Evolutionary conservation across 1,140 invertebrate genomes (phyloP).

Genomic region (Drosophila ambigua): DNA sequence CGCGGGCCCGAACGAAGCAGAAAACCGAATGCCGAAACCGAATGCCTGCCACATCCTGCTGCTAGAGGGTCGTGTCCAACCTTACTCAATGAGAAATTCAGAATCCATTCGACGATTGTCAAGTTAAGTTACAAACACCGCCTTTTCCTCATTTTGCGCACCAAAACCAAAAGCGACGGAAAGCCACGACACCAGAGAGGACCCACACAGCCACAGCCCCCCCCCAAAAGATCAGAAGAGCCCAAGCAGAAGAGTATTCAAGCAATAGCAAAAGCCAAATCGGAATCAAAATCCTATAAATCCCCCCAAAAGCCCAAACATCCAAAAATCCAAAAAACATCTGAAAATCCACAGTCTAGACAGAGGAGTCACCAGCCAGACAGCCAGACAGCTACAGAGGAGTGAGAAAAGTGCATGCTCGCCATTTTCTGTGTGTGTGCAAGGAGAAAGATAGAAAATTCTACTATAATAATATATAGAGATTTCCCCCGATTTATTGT

Average conservation of each 20-base stretch:
- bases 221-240: conserved; percentile 19
- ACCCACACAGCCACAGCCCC: conserved; percentile 42
- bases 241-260: conserved; percentile 49
- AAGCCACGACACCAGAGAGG: too few species aligned
- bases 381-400: conserved; percentile 22
- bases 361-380: conserved; percentile 25
- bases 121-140: conserved; percentile 74
- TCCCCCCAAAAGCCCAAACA: background rate
- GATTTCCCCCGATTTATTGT: conserved; percentile 38
- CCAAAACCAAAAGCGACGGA: conserved; percentile 47
- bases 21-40: conserved; percentile 34
- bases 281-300: conserved; percentile 4
- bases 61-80: conserved; percentile 49
- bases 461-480: conserved; percentile 13
- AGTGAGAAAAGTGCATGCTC: conserved; percentile 32
- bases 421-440: conserved; percentile 41
- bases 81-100: conserved; percentile 82
- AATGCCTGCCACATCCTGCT: conserved; percentile 27
- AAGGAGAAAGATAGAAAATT: conserved; percentile 15
- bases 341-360: conserved; percentile 11
- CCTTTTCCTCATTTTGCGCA: conserved; percentile 75
- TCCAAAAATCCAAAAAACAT: conserved; percentile 6
- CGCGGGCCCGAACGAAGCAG: conserved; percentile 25
- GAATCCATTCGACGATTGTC: conserved; percentile 80
- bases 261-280: conserved; percentile 32